Evolutionary conservation across 2,113 vertebrate species (phyloP).

Genomic region (Phrynosoma platyrhinos): DNA sequence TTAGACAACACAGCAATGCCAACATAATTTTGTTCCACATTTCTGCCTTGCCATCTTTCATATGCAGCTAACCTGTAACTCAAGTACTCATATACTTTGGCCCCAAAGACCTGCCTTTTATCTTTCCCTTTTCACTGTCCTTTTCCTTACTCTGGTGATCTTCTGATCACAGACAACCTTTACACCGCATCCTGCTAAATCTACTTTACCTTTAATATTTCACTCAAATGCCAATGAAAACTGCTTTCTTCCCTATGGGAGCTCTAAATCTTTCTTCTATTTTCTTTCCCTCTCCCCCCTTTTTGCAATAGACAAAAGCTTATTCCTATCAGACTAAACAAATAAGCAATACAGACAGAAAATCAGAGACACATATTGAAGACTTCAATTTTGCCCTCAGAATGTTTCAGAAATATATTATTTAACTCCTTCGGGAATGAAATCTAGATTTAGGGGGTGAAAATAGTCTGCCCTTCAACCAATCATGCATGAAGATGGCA

Average conservation of each 20-base stretch:
- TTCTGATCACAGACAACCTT: slow-evolving; percentile 82
- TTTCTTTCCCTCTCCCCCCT: slow-evolving; percentile 58
- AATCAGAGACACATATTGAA: slow-evolving; percentile 64
- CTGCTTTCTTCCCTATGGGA: slow-evolving; percentile 71
- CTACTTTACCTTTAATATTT: slow-evolving; percentile 87
- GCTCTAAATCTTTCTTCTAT: slow-evolving; percentile 48
- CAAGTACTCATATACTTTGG: slow-evolving; percentile 79
- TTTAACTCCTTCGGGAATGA: slow-evolving; percentile 66
- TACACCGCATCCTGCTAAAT: slow-evolving; percentile 79
- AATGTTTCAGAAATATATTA: slow-evolving; percentile 61
- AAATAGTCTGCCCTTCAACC: slow-evolving; percentile 35
- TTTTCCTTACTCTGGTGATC: slow-evolving; percentile 76
- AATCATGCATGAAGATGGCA: background rate
- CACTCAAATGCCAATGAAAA: slow-evolving; percentile 81
- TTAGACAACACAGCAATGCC: slow-evolving; percentile 77
- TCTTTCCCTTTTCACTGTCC: slow-evolving; percentile 66
- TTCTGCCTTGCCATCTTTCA: slow-evolving; percentile 79
- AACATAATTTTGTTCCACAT: slow-evolving; percentile 84
- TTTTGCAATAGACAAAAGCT: slow-evolving; percentile 60
- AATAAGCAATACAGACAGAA: slow-evolving; percentile 71
- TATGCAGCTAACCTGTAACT: slow-evolving; percentile 82
- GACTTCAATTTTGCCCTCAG: slow-evolving; percentile 59
- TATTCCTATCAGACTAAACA: slow-evolving; percentile 75
- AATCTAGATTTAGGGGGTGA: slow-evolving; percentile 22
- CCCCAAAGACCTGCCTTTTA: slow-evolving; percentile 67